These are phyloP conservation scores for Butorides virescens DNA, from an alignment of 2,113 vertebrate genomes.

Conservation along the genomic window DNA sequence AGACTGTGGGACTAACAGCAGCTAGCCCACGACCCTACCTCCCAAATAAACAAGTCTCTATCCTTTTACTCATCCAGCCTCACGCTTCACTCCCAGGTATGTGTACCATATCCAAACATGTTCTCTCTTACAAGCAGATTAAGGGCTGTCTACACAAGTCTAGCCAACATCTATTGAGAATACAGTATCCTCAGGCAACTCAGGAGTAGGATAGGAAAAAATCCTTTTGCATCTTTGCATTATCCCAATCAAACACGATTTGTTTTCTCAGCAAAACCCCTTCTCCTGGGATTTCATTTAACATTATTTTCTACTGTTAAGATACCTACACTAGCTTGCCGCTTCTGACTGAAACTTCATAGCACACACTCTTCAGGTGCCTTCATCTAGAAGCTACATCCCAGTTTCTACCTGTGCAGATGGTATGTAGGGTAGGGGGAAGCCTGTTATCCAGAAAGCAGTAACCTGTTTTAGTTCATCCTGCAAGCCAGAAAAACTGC, in stretches of 20 bases:
- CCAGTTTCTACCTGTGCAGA: constrained; percentile 58
- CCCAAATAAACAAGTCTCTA: neutral
- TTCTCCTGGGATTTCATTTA: neutral
- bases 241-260: neutral
- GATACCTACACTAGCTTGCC: constrained; percentile 27
- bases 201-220: neutral
- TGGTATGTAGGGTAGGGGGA: neutral
- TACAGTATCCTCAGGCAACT: neutral
- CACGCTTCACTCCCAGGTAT: neutral
- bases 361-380: constrained; percentile 8
- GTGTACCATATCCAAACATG: neutral
- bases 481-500: constrained; percentile 65
- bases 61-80: constrained; percentile 15
- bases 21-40: constrained; percentile 59
- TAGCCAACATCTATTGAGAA: neutral
- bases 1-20: constrained; percentile 75
- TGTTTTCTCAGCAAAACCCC: neutral
- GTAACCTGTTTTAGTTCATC: constrained; percentile 32
- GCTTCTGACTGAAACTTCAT: neutral
- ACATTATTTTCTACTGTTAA: constrained; percentile 10
- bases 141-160: neutral
- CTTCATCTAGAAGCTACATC: constrained; percentile 42
- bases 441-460: constrained; percentile 44
- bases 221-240: neutral
- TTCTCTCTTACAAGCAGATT: neutral